A percentile compares a stretch with the other conserved stretches of the same genome.
Conservation (phyloP, 2,888 invertebrate species). For the Myopa tessellatipennis region DNA sequence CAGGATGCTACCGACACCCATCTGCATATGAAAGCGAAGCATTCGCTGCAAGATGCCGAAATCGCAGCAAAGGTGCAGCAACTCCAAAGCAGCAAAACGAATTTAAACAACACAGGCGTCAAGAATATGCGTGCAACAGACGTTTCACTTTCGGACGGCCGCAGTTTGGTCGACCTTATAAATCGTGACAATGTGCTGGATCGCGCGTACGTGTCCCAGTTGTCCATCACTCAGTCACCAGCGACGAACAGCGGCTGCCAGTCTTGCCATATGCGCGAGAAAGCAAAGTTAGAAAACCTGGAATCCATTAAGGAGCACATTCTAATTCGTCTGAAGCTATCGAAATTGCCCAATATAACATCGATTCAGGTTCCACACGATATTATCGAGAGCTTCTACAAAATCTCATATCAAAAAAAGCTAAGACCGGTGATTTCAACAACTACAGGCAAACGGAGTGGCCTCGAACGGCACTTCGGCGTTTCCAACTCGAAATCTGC, state of each 20-base stretch:
- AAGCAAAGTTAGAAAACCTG: slow-evolving; percentile 73
- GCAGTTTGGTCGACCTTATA: slow-evolving; percentile 53
- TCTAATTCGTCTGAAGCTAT: slow-evolving; percentile 73
- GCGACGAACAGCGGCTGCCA: slow-evolving; percentile 63
- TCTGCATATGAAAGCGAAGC: slow-evolving; percentile 1
- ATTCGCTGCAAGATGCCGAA: slow-evolving; percentile 2
- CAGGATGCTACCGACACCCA: not conserved
- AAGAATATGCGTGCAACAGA: not conserved
- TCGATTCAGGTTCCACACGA: slow-evolving; percentile 72
- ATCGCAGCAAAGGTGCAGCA: slow-evolving; percentile 7
- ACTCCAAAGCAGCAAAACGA: not conserved
- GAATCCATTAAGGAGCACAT: slow-evolving; percentile 76
- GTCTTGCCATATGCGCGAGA: slow-evolving; percentile 72
- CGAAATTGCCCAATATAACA: slow-evolving; percentile 74
- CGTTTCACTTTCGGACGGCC: not conserved
- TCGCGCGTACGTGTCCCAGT: slow-evolving; percentile 41
- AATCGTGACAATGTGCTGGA: slow-evolving; percentile 53
- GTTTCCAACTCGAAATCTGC: not conserved
- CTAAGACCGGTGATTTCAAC: not conserved
- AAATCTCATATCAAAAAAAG: slow-evolving; percentile 33
- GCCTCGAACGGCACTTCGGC: not conserved
- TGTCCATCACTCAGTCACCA: not conserved
- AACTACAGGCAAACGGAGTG: not conserved
- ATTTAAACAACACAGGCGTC: not conserved
- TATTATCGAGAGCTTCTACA: slow-evolving; percentile 69